Evolutionary conservation across 2,888 invertebrate species (phyloP).

Genomic region (Spilosoma lubricipeda): DNA sequence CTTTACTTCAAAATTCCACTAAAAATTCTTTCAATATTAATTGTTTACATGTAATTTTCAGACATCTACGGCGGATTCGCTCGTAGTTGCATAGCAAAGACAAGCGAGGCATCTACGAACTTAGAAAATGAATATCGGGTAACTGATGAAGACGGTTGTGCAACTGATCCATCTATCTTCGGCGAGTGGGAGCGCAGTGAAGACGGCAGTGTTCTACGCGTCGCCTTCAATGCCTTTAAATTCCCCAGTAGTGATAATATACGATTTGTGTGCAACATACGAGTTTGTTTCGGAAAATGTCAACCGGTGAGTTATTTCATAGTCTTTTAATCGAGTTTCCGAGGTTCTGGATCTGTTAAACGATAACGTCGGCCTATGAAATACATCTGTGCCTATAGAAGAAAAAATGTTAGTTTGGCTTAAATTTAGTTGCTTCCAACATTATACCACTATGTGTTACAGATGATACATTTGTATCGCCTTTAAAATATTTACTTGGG

Average conservation of each 20-base stretch:
- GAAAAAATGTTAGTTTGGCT: background rate
- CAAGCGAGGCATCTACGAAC: slow-evolving; percentile 91
- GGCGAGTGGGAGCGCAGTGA: slow-evolving; percentile 97
- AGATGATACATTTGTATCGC: no score
- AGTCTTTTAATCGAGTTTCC: background rate
- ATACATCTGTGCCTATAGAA: background rate
- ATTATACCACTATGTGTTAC: no score
- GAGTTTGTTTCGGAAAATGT: slow-evolving; percentile 97
- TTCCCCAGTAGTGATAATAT: slow-evolving; percentile 98
- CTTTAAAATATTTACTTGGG: no score
- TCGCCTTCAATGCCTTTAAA: slow-evolving; percentile 97
- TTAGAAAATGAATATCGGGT: slow-evolving; percentile 96
- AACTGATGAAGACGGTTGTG: slow-evolving; percentile 97
- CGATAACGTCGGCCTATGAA: background rate
- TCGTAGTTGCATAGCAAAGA: slow-evolving; percentile 96
- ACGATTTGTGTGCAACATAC: slow-evolving; percentile 97
- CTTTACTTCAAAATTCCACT: background rate
- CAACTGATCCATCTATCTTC: slow-evolving; percentile 96
- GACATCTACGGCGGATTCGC: slow-evolving; percentile 98
- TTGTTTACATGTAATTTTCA: slow-evolving; percentile 56
- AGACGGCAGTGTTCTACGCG: slow-evolving; percentile 93
- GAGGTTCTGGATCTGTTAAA: background rate
- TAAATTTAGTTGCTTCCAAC: no score
- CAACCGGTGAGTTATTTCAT: slow-evolving; percentile 90
- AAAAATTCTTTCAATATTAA: background rate